phyloP scores from a whole-genome alignment of 2,797 vertebrate species.

The Sebastes glaucus region DNA sequence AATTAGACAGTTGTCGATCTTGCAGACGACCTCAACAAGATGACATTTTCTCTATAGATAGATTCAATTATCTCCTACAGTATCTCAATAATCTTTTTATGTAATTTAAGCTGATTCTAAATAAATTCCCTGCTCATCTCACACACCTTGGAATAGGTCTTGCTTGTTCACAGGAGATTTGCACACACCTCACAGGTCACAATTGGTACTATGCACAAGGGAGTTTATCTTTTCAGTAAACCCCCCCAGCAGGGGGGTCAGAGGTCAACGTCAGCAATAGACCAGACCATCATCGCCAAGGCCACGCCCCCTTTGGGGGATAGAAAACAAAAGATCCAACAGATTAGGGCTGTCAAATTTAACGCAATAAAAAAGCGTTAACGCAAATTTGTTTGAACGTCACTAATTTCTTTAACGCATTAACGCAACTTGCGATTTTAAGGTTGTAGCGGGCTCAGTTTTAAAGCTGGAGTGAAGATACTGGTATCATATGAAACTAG shows the following conservation, averaged over 20 bases:
- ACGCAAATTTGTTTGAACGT: too few relatives aligned
- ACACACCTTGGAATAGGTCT: background rate
- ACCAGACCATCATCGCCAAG: too few relatives aligned
- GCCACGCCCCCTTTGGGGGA: too few relatives aligned
- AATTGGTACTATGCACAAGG: background rate
- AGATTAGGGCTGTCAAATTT: too few relatives aligned
- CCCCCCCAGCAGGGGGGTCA: background rate
- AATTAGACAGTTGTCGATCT: background rate
- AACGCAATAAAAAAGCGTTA: too few relatives aligned
- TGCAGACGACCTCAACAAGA: background rate
- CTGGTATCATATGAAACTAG: too few relatives aligned
- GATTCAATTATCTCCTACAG: background rate
- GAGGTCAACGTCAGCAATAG: slow-evolving; percentile 30
- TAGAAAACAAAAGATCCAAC: too few relatives aligned
- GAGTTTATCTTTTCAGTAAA: slow-evolving; percentile 10
- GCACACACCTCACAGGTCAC: background rate
- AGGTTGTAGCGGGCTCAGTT: too few relatives aligned
- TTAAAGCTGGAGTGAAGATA: too few relatives aligned
- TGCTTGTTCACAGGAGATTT: background rate
- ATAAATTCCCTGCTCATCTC: background rate
- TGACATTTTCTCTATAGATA: background rate
- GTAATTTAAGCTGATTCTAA: background rate
- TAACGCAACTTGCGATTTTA: too few relatives aligned
- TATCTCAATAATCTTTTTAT: background rate
- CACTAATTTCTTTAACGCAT: too few relatives aligned